Evolutionary conservation across 2,113 vertebrate genomes (phyloP), one percentile per base, ranked within the genome.

Genomic region (Nibea coibor): DNA sequence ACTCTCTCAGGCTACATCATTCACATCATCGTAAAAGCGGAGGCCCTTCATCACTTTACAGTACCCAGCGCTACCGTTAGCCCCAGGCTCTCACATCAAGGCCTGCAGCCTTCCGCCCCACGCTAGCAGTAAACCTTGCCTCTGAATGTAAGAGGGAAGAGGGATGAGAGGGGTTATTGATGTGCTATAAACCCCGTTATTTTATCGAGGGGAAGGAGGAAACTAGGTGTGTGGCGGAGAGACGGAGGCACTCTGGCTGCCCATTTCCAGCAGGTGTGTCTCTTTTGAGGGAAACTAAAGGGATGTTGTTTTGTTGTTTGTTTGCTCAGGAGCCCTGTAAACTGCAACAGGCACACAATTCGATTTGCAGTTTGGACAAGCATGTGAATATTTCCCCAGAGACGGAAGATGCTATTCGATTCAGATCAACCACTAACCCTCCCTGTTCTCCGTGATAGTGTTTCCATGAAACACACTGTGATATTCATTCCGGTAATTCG

Each of bases 131-230:
- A 94, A 92, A 93, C 91, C 91, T 76, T 31, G 59, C 81, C 88
- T 88, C 93, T 94, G 94, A 91, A 89, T 77, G 91, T 94, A 93
- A 84, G 89, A 81, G 91, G 92, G 89, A 93, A 85, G 91, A 88
- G 93, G 80, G 92, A 87, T 94, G 93, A 95, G 95, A 94, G 91
- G 92, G 93, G 92, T 92, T 93, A 93, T 91, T 94, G 94, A 95
- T 94, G 94, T 94, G 93, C 92, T 87, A 91, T 94, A 93, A 95
- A 95, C 88, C 90, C 78, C 82, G 92, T 95, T 94, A 90, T 94
- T 91, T 90, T 93, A 91, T 84, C 86, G 84, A 54, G 92, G 35
- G 83, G 85, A 91, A 91, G 87, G 92, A 89, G 90, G 93, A 95
- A 95, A 94, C 88, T 87, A 90, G 86, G 79, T 72, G 90, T 75